These are phyloP conservation scores for Pantherophis vulpinus DNA, from an alignment of 2,797 vertebrate genomes.

Conservation along the genomic window DNA sequence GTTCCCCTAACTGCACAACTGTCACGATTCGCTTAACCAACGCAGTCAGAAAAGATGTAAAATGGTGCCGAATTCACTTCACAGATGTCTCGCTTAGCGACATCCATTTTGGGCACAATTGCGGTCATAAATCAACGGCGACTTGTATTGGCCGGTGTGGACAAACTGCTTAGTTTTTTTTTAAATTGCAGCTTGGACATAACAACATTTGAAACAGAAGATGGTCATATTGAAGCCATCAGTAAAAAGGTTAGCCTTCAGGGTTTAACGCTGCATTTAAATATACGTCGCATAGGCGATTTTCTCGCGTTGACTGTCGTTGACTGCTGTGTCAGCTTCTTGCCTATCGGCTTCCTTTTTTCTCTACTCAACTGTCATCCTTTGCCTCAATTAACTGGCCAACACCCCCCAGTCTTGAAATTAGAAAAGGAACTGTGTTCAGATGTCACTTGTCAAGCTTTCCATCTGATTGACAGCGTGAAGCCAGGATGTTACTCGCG, in stretches of 20 bases:
- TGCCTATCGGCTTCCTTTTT: constrained; percentile 40
- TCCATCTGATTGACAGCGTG: constrained; percentile 52
- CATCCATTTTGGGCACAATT: too few species aligned
- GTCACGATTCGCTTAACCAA: too few species aligned
- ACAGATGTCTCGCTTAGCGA: too few species aligned
- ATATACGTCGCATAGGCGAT: constrained; percentile 17
- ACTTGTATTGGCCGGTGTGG: background rate
- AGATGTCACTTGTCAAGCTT: constrained; percentile 44
- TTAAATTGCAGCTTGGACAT: background rate
- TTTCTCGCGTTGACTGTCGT: constrained; percentile 31
- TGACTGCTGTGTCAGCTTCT: constrained; percentile 40
- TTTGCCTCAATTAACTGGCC: constrained; percentile 59
- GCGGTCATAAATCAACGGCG: too few species aligned
- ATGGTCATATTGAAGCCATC: constrained; percentile 23
- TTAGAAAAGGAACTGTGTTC: constrained; percentile 9
- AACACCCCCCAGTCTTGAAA: constrained; percentile 33
- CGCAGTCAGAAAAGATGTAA: too few species aligned
- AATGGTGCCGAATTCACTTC: too few species aligned
- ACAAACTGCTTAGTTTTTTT: background rate
- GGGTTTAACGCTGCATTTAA: constrained; percentile 29
- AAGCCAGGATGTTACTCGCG: constrained; percentile 50
- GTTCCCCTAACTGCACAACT: too few species aligned
- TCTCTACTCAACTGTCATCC: constrained; percentile 51
- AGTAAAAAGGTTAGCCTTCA: background rate
- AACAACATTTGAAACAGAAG: constrained; percentile 25